phyloP scores from a whole-genome alignment of 2,113 vertebrate genomes.

The Forbesichthys agassizii region DNA sequence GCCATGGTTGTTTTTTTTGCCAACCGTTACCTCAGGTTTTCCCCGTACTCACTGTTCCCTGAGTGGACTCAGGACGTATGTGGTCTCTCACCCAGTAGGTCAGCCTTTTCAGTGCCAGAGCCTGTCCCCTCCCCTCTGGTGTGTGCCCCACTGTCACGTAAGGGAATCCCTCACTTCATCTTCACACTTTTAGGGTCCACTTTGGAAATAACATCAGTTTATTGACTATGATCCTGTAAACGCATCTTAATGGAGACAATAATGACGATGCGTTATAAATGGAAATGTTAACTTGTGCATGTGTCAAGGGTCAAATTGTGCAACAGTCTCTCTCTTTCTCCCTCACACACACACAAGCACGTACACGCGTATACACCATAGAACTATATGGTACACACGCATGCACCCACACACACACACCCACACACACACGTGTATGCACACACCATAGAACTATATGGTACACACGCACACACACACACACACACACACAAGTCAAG shows the following conservation, averaged over 20 bases:
- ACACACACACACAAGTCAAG: not conserved
- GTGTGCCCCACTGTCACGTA: not conserved
- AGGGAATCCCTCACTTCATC: too few relatives aligned
- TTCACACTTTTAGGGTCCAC: too few relatives aligned
- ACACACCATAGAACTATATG: too few relatives aligned
- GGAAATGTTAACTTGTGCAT: not conserved
- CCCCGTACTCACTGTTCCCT: not conserved
- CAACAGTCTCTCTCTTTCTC: not conserved
- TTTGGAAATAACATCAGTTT: too few relatives aligned
- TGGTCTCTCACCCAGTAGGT: not conserved
- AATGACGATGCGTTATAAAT: too few relatives aligned
- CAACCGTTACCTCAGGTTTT: not conserved
- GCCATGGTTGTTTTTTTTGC: not conserved
- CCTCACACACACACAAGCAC: not conserved
- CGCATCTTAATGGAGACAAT: too few relatives aligned
- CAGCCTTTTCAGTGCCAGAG: not conserved
- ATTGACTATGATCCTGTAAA: too few relatives aligned
- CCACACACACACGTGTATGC: not conserved
- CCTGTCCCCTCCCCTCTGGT: not conserved
- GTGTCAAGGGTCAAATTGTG: slow-evolving; percentile 10
- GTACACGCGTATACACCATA: too few relatives aligned
- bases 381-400: too few relatives aligned
- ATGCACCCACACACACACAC: not conserved
- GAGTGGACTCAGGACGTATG: not conserved
- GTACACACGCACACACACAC: not conserved